phyloP scores from a whole-genome alignment of 1,140 invertebrate genomes.

The Wiebesia pumilae region DNA sequence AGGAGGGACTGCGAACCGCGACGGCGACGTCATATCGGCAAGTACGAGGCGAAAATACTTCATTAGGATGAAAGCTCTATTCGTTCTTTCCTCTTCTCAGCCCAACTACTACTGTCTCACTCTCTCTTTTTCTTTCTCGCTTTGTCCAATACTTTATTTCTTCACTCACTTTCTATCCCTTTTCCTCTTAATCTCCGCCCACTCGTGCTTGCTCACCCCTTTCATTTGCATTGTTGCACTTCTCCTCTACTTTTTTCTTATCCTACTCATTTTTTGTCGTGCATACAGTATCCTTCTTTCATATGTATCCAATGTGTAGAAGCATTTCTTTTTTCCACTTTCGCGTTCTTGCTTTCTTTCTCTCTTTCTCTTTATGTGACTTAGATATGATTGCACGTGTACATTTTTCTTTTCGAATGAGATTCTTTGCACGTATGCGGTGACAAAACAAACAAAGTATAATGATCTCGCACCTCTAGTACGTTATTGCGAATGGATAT shows the following conservation, averaged over 20 bases:
- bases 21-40: constrained; percentile 14
- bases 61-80: constrained; percentile 70
- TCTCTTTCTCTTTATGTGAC: background rate
- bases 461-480: constrained; percentile 33
- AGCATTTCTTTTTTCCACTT: constrained; percentile 48
- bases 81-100: background rate
- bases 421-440: background rate
- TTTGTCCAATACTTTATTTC: constrained; percentile 13
- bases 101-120: constrained; percentile 23
- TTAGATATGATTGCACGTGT: background rate
- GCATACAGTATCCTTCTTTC: background rate
- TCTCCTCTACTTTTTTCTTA: background rate
- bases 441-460: constrained; percentile 40
- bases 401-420: background rate
- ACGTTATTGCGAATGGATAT: background rate
- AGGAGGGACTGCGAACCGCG: background rate
- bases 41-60: constrained; percentile 60
- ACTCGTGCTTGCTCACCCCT: constrained; percentile 45
- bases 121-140: background rate
- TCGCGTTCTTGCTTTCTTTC: background rate
- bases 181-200: constrained; percentile 47
- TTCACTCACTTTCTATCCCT: constrained; percentile 25
- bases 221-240: constrained; percentile 34
- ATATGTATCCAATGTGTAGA: constrained; percentile 33
- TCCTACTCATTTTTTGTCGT: background rate